Percentiles rank a stretch among this genome's conserved stretches.
Conservation (phyloP, 92 coral and sea anemone species). For the Scolanthus callimorphus region DNA sequence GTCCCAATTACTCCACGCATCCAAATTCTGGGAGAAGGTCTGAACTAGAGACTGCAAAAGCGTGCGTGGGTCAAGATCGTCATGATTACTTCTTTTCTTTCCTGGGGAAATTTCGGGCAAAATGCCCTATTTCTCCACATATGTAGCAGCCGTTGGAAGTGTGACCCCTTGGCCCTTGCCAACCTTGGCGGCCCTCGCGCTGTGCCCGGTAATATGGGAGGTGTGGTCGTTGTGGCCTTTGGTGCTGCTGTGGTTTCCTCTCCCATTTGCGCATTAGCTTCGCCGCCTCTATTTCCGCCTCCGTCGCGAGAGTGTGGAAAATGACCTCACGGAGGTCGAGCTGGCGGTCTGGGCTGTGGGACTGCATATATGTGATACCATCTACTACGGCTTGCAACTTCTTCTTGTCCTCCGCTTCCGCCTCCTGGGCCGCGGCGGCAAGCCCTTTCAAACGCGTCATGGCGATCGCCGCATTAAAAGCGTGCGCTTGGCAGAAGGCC, state of each 20-base stretch:
- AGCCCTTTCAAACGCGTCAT: too few species aligned
- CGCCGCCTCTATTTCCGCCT: constrained; percentile 20
- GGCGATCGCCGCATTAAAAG: too few species aligned
- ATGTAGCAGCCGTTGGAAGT: constrained; percentile 17
- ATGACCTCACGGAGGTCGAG: constrained; percentile 21
- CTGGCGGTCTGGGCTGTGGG: too few species aligned
- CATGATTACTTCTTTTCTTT: constrained; percentile 7
- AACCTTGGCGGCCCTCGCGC: neutral
- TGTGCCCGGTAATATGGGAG: neutral
- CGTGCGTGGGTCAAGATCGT: neutral
- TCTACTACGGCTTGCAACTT: too few species aligned
- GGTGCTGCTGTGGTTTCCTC: neutral
- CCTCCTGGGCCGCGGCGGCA: too few species aligned
- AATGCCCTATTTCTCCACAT: constrained; percentile 24
- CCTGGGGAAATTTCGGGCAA: constrained; percentile 22
- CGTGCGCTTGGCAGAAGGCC: too few species aligned
- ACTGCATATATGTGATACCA: too few species aligned
- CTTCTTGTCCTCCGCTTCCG: too few species aligned
- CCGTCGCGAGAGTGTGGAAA: constrained; percentile 15
- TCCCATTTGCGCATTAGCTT: constrained; percentile 14
- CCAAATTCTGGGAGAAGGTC: too few species aligned
- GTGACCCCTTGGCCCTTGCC: too few species aligned
- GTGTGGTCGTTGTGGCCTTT: neutral
- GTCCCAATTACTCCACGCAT: too few species aligned
- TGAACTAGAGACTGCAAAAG: neutral